Evolutionary conservation across 1,140 invertebrate genomes (phyloP).

Genomic region (Riptortus pedestris): DNA sequence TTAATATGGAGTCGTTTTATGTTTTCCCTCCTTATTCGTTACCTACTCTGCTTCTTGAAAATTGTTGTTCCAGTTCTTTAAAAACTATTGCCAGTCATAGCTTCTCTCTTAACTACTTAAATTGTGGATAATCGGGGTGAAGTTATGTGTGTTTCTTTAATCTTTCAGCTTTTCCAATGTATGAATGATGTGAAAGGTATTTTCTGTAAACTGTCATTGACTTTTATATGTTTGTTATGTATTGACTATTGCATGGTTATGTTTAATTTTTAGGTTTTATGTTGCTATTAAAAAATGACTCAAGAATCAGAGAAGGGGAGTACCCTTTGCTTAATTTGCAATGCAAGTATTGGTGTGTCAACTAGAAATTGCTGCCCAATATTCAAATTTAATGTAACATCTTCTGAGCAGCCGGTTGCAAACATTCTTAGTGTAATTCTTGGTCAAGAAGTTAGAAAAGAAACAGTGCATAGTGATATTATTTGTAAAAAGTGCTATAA

Average conservation of each 20-base stretch:
- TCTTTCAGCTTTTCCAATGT: too few species aligned
- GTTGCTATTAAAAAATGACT: slow-evolving; percentile 11
- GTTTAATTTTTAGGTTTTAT: neutral
- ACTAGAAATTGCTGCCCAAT: slow-evolving; percentile 43
- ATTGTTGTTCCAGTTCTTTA: too few species aligned
- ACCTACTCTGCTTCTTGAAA: too few species aligned
- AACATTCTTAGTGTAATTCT: slow-evolving; percentile 42
- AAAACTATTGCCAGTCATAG: too few species aligned
- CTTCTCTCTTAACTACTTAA: too few species aligned
- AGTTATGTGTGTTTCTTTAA: too few species aligned
- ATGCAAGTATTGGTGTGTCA: slow-evolving; percentile 42
- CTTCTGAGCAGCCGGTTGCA: slow-evolving; percentile 40
- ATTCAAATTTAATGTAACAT: slow-evolving; percentile 39
- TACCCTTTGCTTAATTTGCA: slow-evolving; percentile 43
- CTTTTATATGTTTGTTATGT: too few species aligned
- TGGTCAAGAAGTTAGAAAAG: slow-evolving; percentile 40
- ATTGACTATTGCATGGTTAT: too few species aligned
- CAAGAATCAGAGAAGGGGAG: slow-evolving; percentile 14
- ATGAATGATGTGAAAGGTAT: too few species aligned
- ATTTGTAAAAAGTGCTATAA: slow-evolving; percentile 55
- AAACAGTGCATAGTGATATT: slow-evolving; percentile 42
- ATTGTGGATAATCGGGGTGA: too few species aligned
- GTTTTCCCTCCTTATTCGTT: neutral
- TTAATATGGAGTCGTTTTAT: neutral
- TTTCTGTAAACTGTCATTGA: too few species aligned